These are phyloP conservation scores for Neotoma lepida DNA, from an alignment of 2,113 vertebrate species.

Conservation along the genomic window DNA sequence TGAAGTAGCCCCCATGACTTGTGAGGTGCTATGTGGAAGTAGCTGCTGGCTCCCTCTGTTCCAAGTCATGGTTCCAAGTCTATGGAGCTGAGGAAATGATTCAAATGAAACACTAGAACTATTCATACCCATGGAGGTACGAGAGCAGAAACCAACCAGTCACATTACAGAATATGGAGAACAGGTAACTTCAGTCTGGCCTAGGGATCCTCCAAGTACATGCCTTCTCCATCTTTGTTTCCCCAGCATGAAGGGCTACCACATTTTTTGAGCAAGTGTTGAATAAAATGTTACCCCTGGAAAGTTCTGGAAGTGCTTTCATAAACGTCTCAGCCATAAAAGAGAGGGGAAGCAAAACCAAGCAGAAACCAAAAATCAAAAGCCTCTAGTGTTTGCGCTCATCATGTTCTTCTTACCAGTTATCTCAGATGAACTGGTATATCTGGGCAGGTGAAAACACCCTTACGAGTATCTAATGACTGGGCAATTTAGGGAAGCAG, in stretches of 20 bases:
- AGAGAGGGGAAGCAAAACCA: not conserved
- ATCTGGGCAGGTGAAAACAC: not conserved
- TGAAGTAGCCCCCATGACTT: not conserved
- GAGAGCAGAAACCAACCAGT: not conserved
- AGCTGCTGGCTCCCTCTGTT: not conserved
- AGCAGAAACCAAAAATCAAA: not conserved
- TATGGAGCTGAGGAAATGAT: not conserved
- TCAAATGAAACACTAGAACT: not conserved
- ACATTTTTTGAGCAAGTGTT: not conserved
- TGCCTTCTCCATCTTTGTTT: not conserved
- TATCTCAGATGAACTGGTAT: no score
- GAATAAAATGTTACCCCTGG: not conserved
- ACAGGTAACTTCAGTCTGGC: not conserved
- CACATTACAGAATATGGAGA: not conserved
- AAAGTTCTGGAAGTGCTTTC: not conserved
- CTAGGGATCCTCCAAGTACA: not conserved
- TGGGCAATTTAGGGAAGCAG: constrained; percentile 62
- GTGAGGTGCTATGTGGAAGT: not conserved
- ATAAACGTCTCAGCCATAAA: not conserved
- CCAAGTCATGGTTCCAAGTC: not conserved
- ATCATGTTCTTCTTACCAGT: not conserved
- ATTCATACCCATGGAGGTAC: fast-evolving
- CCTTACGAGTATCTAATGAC: constrained; percentile 7
- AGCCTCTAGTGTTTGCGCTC: not conserved
- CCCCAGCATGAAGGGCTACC: not conserved